Percentiles rank a stretch among this genome's conserved stretches.
Conservation (phyloP, 2,888 invertebrate genomes). For the Cataglyphis albicans region DNA sequence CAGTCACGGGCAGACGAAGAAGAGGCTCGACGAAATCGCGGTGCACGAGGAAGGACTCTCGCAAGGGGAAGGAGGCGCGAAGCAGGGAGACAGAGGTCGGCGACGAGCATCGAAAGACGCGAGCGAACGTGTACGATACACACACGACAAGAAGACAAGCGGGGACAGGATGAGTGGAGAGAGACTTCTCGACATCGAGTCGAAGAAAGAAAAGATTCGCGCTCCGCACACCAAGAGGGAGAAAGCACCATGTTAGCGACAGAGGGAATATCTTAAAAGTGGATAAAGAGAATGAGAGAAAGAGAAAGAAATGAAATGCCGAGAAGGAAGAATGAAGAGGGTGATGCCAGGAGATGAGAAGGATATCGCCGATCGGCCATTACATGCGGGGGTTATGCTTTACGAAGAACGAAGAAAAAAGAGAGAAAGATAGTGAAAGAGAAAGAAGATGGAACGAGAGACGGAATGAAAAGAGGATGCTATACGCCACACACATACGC, state of each 20-base stretch:
- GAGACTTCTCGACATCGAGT: conserved; percentile 23
- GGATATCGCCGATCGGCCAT: conserved; percentile 81
- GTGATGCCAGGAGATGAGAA: conserved; percentile 59
- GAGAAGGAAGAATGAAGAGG: conserved; percentile 38
- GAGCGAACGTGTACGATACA: conserved; percentile 18
- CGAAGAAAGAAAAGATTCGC: conserved; percentile 48
- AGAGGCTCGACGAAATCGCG: conserved; percentile 40
- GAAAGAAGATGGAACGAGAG: conserved; percentile 82
- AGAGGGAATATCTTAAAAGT: conserved; percentile 69
- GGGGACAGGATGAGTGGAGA: conserved; percentile 25
- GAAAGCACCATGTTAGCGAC: conserved; percentile 59
- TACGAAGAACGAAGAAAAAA: conserved; percentile 68
- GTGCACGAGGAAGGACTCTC: conserved; percentile 12
- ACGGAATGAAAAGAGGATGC: conserved; percentile 49
- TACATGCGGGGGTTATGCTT: conserved; percentile 79
- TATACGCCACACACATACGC: conserved; percentile 45
- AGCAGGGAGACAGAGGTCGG: conserved; percentile 38
- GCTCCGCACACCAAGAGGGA: conserved; percentile 18
- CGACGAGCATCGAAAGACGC: conserved; percentile 19
- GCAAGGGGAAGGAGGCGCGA: not conserved
- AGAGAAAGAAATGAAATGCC: conserved; percentile 11
- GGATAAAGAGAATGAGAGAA: conserved; percentile 58
- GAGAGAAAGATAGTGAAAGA: conserved; percentile 48
- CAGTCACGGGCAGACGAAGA: conserved; percentile 26
- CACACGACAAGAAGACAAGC: conserved; percentile 24